These are phyloP conservation scores for Eretmocerus hayati DNA, from an alignment of 2,888 invertebrate species.

Conservation along the genomic window DNA sequence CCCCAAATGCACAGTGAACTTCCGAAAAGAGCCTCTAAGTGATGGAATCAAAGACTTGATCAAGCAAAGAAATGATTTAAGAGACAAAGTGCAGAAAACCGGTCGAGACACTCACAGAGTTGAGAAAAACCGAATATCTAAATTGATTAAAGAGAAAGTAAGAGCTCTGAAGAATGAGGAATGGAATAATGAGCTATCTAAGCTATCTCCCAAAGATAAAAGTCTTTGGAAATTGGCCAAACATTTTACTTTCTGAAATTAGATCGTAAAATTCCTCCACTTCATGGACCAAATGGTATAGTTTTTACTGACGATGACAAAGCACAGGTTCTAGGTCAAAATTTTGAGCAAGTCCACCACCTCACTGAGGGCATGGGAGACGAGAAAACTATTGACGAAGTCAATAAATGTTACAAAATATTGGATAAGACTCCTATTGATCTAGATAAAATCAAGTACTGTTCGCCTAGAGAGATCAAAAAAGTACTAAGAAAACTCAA, in stretches of 20 bases:
- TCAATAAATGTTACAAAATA: background rate
- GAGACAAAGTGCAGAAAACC: conserved; percentile 9
- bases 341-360: background rate
- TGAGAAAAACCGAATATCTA: background rate
- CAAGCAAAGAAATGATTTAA: conserved; percentile 3
- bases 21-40: conserved; percentile 1
- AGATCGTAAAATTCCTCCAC: conserved; percentile 8
- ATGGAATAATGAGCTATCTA: background rate
- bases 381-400: background rate
- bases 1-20: too few species aligned
- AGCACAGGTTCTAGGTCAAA: background rate
- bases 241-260: background rate
- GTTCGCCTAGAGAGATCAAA: background rate
- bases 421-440: background rate
- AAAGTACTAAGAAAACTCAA: background rate
- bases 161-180: background rate
- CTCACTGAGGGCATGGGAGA: conserved; percentile 11
- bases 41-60: conserved; percentile 14
- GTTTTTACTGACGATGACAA: background rate
- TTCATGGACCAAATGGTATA: conserved; percentile 11
- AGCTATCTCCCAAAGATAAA: background rate
- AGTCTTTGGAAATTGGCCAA: background rate
- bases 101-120: background rate
- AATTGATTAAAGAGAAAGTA: background rate
- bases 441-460: background rate